A percentile compares a stretch with the other conserved stretches of the same genome.
Evolutionary conservation across 2,797 vertebrate genomes (phyloP).

Genomic region (Rousettus madagascariensis): DNA sequence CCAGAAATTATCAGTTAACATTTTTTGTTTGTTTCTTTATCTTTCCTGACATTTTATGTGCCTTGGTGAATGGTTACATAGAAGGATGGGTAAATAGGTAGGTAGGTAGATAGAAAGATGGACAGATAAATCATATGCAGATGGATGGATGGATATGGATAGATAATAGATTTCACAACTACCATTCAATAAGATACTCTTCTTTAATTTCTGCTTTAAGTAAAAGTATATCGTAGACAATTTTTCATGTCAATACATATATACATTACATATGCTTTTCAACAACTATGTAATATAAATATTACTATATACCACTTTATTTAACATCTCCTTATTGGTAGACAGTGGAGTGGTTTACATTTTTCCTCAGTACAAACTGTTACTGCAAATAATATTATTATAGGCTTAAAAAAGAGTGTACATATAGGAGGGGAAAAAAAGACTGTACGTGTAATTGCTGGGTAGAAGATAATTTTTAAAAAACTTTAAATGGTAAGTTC

Average conservation of each 20-base stretch:
- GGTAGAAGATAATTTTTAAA: neutral
- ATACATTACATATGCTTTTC: neutral
- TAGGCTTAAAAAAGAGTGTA: neutral
- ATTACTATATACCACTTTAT: neutral
- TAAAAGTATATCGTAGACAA: neutral
- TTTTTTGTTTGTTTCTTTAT: neutral
- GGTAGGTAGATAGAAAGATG: neutral
- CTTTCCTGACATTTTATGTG: neutral
- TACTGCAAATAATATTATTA: neutral
- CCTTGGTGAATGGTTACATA: neutral
- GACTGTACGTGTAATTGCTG: neutral
- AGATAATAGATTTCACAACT: neutral
- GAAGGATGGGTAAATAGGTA: neutral
- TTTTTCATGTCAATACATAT: neutral
- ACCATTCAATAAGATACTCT: neutral
- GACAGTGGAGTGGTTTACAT: neutral
- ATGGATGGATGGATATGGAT: neutral
- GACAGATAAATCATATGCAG: neutral
- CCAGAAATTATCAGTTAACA: neutral
- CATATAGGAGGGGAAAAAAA: neutral
- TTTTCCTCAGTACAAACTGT: neutral
- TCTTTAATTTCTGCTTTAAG: neutral
- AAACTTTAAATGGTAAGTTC: neutral
- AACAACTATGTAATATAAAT: neutral
- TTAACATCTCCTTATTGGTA: neutral